phyloP scores from a whole-genome alignment of 2,888 invertebrate species.

The Lamellibrachia satsuma region DNA sequence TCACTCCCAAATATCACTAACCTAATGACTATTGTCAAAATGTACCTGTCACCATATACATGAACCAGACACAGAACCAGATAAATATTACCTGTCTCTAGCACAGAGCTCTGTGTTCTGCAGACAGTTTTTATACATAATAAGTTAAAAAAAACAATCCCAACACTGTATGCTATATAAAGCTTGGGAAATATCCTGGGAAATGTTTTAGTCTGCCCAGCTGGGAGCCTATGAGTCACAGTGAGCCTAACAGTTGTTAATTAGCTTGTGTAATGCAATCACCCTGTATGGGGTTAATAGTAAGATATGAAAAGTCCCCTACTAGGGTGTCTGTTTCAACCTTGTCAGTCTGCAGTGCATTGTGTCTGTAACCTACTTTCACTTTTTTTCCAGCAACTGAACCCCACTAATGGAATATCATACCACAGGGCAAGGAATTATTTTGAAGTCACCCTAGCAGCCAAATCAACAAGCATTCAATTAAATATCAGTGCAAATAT shows the following conservation, averaged over 20 bases:
- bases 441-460: not conserved
- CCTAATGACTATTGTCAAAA: not conserved
- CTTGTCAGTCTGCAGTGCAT: not conserved
- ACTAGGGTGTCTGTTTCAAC: not conserved
- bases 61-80: not conserved
- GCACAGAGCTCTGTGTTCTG: not conserved
- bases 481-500: not conserved
- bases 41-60: not conserved
- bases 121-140: not conserved
- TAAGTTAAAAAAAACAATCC: not conserved
- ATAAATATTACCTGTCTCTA: too few species aligned
- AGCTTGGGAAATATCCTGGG: not conserved
- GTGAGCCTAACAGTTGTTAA: not conserved
- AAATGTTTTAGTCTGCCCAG: not conserved
- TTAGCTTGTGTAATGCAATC: not conserved
- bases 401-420: not conserved
- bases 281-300: not conserved
- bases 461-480: not conserved
- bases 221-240: not conserved
- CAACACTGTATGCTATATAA: not conserved
- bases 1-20: not conserved
- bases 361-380: not conserved
- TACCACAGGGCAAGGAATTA: not conserved
- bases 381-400: not conserved
- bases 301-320: slow-evolving; percentile 4